A percentile compares a stretch with the other conserved stretches of the same genome.
Evolutionary conservation across 2,888 invertebrate species (phyloP).

Genomic region (Smittia sp.): DNA sequence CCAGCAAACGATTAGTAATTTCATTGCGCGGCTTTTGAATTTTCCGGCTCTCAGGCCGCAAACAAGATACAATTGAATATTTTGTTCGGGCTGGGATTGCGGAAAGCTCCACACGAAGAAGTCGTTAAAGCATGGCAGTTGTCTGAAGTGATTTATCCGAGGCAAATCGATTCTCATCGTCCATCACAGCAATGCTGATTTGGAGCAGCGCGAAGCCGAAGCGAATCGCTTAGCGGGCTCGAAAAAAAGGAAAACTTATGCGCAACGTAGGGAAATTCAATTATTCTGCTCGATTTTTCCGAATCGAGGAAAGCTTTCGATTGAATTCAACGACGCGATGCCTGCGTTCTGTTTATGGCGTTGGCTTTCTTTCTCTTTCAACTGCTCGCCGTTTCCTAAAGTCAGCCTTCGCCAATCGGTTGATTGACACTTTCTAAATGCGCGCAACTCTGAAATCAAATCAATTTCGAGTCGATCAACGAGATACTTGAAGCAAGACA

Average conservation of each 20-base stretch:
- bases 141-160: not conserved
- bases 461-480: not conserved
- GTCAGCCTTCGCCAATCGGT: not conserved
- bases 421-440: conserved; percentile 19
- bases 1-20: not conserved
- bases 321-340: conserved; percentile 15
- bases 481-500: not conserved
- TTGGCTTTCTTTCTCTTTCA: not conserved
- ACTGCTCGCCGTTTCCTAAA: not conserved
- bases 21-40: not conserved
- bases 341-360: conserved; percentile 11
- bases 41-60: not conserved
- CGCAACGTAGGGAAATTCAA: conserved; percentile 19
- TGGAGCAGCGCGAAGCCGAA: not conserved
- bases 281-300: conserved; percentile 6
- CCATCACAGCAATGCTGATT: conserved; percentile 8
- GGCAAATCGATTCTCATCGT: conserved; percentile 15
- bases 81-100: not conserved
- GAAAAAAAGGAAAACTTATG: not conserved
- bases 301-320: conserved; percentile 16
- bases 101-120: not conserved
- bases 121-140: conserved; percentile 1
- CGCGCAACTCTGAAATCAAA: not conserved
- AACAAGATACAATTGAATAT: conserved; percentile 13
- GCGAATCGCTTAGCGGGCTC: not conserved